Evolutionary conservation across 2,113 vertebrate species (phyloP), one percentile per base, ranked within the genome.

Genomic region (Onychorhynchus coronatus): DNA sequence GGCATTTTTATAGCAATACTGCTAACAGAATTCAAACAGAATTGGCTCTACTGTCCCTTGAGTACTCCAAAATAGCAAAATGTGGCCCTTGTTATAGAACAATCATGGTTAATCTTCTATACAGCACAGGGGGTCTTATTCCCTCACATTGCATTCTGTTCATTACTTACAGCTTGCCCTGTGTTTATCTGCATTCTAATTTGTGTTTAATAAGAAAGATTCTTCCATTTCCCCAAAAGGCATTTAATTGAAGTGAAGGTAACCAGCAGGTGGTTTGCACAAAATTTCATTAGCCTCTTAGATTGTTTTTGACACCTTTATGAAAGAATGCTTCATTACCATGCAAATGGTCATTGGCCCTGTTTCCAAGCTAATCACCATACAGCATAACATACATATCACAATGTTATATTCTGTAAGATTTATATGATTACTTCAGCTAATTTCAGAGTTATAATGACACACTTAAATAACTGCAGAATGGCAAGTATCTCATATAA

Each of bases 241-340:
- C 56, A 68, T 86, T 92, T 93, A 94, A 91, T 35, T 91, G 76
- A 95, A 96, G 72, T 93, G 95, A 96, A 96, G 96, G 95, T 97
- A 96, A 97, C 96, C 76, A 94, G 79, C 86, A 96, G 92, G 92
- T 93, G 83, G 85, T 92, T 96, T 96, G 92, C 61, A 96, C 89
- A 92, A 97, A 96, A 94, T 94, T 94, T 93, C 93, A 94, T 96
- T 96, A 97, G 83, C 88, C 65, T 93, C 12, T 96, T 52, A 72
- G 85, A 89, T 93, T 91, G 91, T 81, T 91, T 96, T 89, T 95
- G 96, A 97, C 93, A 94, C 83, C 68, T 92, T 92, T 89, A 72
- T 93, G 92, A 95, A 96, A 87, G 76, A 96, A 90, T 72, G 52
- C 61, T 86, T 93, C 95, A 93, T 96, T 94, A 91, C 68, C 52